Conservation (phyloP, 2,888 invertebrate species). For the Lamproptera curius region DNA sequence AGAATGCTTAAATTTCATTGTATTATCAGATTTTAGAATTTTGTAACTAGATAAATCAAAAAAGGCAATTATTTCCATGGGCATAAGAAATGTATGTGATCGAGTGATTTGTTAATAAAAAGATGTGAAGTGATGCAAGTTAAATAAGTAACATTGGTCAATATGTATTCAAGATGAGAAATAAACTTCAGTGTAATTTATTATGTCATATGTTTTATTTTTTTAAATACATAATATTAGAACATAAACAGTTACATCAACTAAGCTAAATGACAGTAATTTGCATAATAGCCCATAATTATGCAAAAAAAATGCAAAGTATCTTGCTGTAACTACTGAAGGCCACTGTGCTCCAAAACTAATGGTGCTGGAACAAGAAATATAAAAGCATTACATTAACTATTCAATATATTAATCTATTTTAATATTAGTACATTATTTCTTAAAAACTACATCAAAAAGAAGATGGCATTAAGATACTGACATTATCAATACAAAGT, state of each 20-base stretch:
- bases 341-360: slow-evolving; percentile 60
- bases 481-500: no score
- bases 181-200: slow-evolving; percentile 79
- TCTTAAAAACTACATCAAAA: no score
- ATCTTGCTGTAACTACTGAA: no score
- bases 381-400: no score
- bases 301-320: no score
- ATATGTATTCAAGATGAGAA: slow-evolving; percentile 75
- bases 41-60: slow-evolving; percentile 63
- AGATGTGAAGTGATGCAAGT: slow-evolving; percentile 62
- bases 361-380: slow-evolving; percentile 55
- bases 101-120: slow-evolving; percentile 67
- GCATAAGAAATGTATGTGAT: slow-evolving; percentile 65
- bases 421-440: no score
- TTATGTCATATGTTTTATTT: slow-evolving; percentile 50
- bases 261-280: background rate
- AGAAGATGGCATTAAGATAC: no score
- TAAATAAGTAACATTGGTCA: slow-evolving; percentile 59
- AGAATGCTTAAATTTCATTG: slow-evolving; percentile 74
- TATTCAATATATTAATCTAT: no score
- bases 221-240: background rate
- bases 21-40: slow-evolving; percentile 69
- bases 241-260: background rate
- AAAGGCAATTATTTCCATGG: slow-evolving; percentile 47
- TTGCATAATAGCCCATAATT: no score